A percentile compares a stretch with the other conserved stretches of the same genome.
phyloP scores from a whole-genome alignment of 1,140 invertebrate species.

The Colletes gigas region DNA sequence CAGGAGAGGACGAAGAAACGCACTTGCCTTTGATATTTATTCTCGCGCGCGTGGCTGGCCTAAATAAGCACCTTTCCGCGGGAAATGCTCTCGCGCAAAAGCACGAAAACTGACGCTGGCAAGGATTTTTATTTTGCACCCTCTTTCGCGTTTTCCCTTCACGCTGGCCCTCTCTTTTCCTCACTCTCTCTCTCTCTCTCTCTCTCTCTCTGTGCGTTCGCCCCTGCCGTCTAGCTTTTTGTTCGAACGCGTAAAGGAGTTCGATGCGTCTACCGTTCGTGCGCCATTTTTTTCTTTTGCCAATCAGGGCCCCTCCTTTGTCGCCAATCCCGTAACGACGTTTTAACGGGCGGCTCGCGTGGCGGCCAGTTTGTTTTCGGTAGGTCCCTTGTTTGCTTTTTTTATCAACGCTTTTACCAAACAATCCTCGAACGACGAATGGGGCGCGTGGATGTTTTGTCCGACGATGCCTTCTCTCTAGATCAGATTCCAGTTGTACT shows the following conservation, averaged over 20 bases:
- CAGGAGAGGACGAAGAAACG: slow-evolving; percentile 38
- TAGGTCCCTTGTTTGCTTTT: background rate
- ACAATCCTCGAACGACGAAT: background rate
- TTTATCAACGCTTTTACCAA: too few relatives aligned
- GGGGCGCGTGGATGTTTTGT: background rate
- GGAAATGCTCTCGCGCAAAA: slow-evolving; percentile 38
- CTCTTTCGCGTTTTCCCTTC: slow-evolving; percentile 15
- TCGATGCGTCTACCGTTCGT: background rate
- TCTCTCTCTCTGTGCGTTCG: background rate
- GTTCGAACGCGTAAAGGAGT: slow-evolving; percentile 18
- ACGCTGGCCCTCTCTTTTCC: too few relatives aligned
- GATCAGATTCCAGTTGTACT: background rate
- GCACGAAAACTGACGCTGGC: slow-evolving; percentile 35
- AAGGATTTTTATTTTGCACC: slow-evolving; percentile 42
- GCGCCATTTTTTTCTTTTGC: too few relatives aligned
- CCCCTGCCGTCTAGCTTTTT: background rate
- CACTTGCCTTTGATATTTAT: slow-evolving; percentile 52
- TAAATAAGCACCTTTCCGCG: slow-evolving; percentile 50
- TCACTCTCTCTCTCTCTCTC: background rate
- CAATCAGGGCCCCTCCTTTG: background rate
- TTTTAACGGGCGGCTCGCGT: background rate
- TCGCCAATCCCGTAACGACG: slow-evolving; percentile 19
- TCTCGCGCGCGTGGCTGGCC: slow-evolving; percentile 45
- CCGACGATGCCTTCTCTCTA: background rate
- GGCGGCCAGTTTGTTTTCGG: slow-evolving; percentile 1